Percentiles rank a stretch among this genome's conserved stretches.
Conservation (phyloP, 1,140 invertebrate genomes). For the Bicyclus anynana region DNA sequence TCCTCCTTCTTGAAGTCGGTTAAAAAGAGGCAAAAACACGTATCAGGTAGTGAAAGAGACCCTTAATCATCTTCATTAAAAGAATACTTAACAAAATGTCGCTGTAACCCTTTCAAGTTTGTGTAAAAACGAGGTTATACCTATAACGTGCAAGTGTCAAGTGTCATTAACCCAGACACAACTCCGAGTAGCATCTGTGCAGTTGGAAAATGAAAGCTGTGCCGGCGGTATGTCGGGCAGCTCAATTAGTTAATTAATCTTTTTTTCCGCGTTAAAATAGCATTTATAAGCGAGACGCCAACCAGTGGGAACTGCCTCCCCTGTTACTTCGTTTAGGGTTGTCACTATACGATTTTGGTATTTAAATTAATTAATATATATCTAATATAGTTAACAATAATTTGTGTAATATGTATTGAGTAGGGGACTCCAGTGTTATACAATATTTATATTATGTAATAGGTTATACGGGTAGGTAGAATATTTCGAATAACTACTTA, state of each 20-base stretch:
- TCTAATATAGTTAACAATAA: no score
- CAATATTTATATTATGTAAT: no score
- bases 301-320: conserved; percentile 66
- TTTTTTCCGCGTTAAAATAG: conserved; percentile 76
- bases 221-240: conserved; percentile 47
- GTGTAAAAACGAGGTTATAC: neutral
- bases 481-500: no score
- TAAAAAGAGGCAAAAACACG: no score
- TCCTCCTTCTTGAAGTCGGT: no score
- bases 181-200: conserved; percentile 23
- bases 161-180: conserved; percentile 29
- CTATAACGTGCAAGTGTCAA: conserved; percentile 15
- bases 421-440: no score
- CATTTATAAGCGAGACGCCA: conserved; percentile 71
- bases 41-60: no score
- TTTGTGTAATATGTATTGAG: no score
- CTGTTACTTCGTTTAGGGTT: conserved; percentile 47
- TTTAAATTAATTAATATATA: neutral
- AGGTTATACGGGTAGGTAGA: no score
- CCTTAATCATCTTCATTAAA: neutral
- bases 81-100: neutral
- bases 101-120: neutral
- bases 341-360: neutral
- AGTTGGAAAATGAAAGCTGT: conserved; percentile 25
- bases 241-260: conserved; percentile 77